Conservation (phyloP, 2,888 invertebrate species). For the Cremastobaeus sp. region DNA sequence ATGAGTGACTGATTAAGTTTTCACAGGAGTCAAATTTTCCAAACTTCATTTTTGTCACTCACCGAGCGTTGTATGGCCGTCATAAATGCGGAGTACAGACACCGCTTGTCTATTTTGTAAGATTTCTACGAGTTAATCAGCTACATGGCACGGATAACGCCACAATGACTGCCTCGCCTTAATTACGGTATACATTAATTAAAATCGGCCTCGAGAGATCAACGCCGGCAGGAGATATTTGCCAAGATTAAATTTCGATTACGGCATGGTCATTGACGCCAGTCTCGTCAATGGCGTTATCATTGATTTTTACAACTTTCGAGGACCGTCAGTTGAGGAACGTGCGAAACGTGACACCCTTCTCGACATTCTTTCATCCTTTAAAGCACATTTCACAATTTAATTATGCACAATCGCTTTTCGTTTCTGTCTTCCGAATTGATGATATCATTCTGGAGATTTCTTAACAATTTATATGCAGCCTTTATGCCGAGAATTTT, state of each 20-base stretch:
- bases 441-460: conserved; percentile 5
- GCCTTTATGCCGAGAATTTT: background rate
- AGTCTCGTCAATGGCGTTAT: conserved; percentile 48
- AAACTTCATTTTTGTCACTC: too few species aligned
- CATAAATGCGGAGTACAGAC: conserved; percentile 65
- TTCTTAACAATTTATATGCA: conserved; percentile 12
- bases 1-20: too few species aligned
- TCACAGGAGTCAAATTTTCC: too few species aligned
- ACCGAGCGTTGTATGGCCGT: too few species aligned
- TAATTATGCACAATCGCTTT: conserved; percentile 40
- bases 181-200: conserved; percentile 75
- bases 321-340: conserved; percentile 35
- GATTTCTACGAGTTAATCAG: conserved; percentile 72
- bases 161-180: conserved; percentile 69
- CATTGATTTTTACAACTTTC: conserved; percentile 64
- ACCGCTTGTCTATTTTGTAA: conserved; percentile 68
- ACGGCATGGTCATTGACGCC: conserved; percentile 56
- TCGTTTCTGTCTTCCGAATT: conserved; percentile 16
- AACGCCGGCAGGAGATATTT: conserved; percentile 62
- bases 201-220: conserved; percentile 67
- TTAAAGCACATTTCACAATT: conserved; percentile 32
- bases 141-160: conserved; percentile 69
- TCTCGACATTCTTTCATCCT: conserved; percentile 33
- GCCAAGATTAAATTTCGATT: conserved; percentile 68
- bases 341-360: conserved; percentile 53